Conservation (phyloP, 2,888 invertebrate genomes). For the Parnassius orleans region DNA sequence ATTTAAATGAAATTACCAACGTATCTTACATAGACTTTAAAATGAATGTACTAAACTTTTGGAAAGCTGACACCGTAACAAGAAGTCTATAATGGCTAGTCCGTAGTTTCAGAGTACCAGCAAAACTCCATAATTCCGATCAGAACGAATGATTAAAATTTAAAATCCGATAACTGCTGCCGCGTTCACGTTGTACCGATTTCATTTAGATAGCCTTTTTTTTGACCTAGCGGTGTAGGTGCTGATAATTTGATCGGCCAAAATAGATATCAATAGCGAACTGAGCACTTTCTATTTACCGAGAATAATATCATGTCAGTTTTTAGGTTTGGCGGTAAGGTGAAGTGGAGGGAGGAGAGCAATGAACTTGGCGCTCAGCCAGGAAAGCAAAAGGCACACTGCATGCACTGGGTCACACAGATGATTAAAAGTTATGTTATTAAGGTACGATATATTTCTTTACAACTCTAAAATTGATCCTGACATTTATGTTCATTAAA, state of each 20-base stretch:
- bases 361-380: slow-evolving; percentile 70
- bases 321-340: slow-evolving; percentile 56
- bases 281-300: slow-evolving; percentile 69
- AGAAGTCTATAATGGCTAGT: too few relatives aligned
- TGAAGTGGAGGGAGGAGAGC: slow-evolving; percentile 46
- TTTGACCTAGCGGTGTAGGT: slow-evolving; percentile 14
- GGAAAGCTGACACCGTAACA: too few relatives aligned
- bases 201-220: slow-evolving; percentile 25
- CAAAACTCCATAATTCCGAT: neutral
- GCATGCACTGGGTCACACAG: slow-evolving; percentile 66
- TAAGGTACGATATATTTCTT: too few relatives aligned
- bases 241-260: slow-evolving; percentile 39
- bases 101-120: too few relatives aligned
- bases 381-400: slow-evolving; percentile 67
- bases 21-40: too few relatives aligned
- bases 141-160: slow-evolving; percentile 12
- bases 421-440: slow-evolving; percentile 28
- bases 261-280: slow-evolving; percentile 58
- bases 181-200: slow-evolving; percentile 29
- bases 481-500: too few relatives aligned
- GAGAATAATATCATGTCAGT: slow-evolving; percentile 62
- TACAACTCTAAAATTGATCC: too few relatives aligned
- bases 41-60: too few relatives aligned
- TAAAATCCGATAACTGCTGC: slow-evolving; percentile 17
- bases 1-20: too few relatives aligned